These are phyloP conservation scores for Chlorospingus semifuscus DNA, from an alignment of 2,797 vertebrate species.

Conservation along the genomic window DNA sequence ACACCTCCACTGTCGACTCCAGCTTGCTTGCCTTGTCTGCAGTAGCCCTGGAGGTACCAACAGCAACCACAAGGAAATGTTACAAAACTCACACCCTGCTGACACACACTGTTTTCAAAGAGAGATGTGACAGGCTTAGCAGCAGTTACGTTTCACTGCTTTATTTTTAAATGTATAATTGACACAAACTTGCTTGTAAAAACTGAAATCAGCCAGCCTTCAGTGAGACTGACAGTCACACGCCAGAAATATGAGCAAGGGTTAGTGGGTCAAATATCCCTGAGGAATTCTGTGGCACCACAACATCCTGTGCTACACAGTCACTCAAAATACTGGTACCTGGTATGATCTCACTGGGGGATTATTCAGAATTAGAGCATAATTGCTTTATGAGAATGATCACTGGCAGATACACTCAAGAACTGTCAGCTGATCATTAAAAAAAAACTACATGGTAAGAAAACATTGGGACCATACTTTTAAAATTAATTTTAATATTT, in stretches of 20 bases:
- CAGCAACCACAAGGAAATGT: neutral
- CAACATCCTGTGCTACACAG: neutral
- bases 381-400: neutral
- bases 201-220: neutral
- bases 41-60: slow-evolving; percentile 73
- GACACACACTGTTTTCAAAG: neutral
- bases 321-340: neutral
- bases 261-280: neutral
- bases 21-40: slow-evolving; percentile 93
- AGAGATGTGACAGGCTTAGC: neutral
- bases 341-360: neutral
- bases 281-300: neutral
- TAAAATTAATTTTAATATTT: neutral
- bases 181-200: neutral
- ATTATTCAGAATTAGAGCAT: neutral
- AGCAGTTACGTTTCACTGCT: neutral
- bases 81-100: neutral
- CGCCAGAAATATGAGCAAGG: neutral
- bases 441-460: neutral
- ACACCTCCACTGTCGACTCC: slow-evolving; percentile 90
- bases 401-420: neutral
- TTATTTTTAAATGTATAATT: neutral
- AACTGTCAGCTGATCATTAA: neutral
- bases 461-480: neutral
- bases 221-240: neutral